Evolutionary conservation across 2,888 invertebrate genomes (phyloP), one percentile per base, ranked within the genome.

Genomic region (Eulithis testata): DNA sequence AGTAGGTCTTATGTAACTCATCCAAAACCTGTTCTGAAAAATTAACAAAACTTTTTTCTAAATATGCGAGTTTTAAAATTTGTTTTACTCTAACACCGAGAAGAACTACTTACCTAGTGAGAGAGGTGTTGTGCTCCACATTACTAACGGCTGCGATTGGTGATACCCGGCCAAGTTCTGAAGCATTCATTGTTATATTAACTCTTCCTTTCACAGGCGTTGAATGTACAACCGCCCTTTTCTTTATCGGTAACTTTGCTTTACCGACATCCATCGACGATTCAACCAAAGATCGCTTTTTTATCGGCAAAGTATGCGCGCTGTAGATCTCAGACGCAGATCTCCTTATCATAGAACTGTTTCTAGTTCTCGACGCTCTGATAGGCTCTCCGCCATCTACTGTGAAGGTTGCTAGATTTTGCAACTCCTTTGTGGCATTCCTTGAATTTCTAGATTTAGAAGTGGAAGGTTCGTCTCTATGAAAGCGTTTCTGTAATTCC

Each of bases 141-240:
- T 31, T 58, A 11, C 76, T 73, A 7, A 60, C 59, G 4, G 62
- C 53, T 0, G 78, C 78, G 45, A 90, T 89, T 45, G 92, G 91
- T 65, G 92, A 91, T 44, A 88, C 85, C 11, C 85, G 81, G 9
- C 81, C 85, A 12, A 87, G 74, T 12, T 76, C 86, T 0, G 84
- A 76, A 5, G 80, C 84, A 65, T 78, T 75, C 75, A 82, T 68
- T 0, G 80, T 75, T 3, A 73, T n/a, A 51, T 72, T 60, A 4
- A 31, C 66, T 1, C 74, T 66, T 0, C 85, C 84, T 73, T 86
- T 86, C 14, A 90, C 75, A 0, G 92, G 92, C 58, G 92, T 91
- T 0, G 92, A 91, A 70, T 91, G 91, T 37, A 82, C 63, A 21
- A 88, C 76, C 11, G 68, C 70, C 11, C 90, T 80, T 74, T 90